Percentiles rank a stretch among this genome's conserved stretches.
These are phyloP conservation scores for Hucho hucho DNA, from an alignment of 2,113 vertebrate species.

Conservation along the genomic window DNA sequence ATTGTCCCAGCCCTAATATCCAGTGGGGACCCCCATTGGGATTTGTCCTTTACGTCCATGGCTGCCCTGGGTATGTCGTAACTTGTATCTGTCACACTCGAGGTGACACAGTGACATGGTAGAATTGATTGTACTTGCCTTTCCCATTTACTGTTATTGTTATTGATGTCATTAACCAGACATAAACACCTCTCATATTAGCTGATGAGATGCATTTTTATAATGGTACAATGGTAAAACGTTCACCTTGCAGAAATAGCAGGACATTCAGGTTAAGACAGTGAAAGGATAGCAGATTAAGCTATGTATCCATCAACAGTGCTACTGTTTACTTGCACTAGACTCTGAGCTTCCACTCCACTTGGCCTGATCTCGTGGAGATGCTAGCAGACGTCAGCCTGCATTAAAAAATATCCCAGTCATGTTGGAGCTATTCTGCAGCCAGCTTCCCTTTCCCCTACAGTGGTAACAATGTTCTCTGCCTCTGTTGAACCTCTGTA, in stretches of 20 bases:
- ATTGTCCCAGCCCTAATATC: too few species aligned
- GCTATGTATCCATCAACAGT: neutral
- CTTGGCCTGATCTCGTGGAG: conserved; percentile 29
- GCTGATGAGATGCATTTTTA: neutral
- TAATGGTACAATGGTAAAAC: neutral
- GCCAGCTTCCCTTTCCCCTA: conserved; percentile 6
- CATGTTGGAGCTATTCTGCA: neutral
- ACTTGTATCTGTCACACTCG: neutral
- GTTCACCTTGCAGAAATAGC: too few species aligned
- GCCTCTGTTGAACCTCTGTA: conserved; percentile 31
- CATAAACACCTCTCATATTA: neutral
- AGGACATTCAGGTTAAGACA: too few species aligned
- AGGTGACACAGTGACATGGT: neutral
- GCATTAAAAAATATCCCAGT: conserved; percentile 49
- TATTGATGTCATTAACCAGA: neutral
- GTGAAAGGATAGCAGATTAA: too few species aligned
- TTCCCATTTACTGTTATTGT: neutral
- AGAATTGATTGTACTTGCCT: too few species aligned
- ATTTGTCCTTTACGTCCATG: neutral
- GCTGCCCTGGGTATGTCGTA: neutral
- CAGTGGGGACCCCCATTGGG: too few species aligned
- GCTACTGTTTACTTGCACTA: neutral
- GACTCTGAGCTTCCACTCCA: conserved; percentile 29
- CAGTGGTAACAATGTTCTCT: conserved; percentile 30
- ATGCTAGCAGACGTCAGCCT: conserved; percentile 34